Percentiles rank a stretch among this genome's conserved stretches.
phyloP scores from a whole-genome alignment of 2,797 vertebrate species.

The Sternotherus odoratus region DNA sequence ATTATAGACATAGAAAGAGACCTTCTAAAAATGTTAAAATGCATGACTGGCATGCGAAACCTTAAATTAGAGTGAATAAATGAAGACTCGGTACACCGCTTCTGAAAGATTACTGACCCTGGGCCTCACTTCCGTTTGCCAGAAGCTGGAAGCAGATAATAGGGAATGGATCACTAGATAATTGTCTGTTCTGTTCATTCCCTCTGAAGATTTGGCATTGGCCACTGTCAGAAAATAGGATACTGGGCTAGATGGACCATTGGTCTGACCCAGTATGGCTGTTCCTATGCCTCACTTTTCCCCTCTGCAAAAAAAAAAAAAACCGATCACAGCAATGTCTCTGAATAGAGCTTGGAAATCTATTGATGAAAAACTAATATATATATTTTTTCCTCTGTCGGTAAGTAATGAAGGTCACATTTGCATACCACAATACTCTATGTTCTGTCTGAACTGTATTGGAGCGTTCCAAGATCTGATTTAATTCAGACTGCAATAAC shows the following conservation, averaged over 20 bases:
- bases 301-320: not conserved
- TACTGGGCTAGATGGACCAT: not conserved
- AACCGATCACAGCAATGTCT: accelerated
- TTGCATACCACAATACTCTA: not conserved
- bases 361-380: not conserved
- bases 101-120: too few relatives aligned
- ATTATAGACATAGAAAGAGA: too few relatives aligned
- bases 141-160: not conserved
- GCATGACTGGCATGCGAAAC: too few relatives aligned
- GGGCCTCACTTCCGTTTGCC: not conserved
- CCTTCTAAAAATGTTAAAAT: too few relatives aligned
- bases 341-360: not conserved
- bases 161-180: not conserved
- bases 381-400: not conserved
- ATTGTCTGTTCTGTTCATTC: not conserved
- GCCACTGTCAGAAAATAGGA: not conserved
- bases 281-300: not conserved
- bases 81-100: too few relatives aligned
- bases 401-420: not conserved
- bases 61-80: too few relatives aligned
- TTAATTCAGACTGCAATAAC: not conserved
- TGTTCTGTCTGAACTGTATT: too few relatives aligned
- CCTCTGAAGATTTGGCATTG: not conserved
- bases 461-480: not conserved
- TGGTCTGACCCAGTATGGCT: not conserved